A percentile compares a stretch with the other conserved stretches of the same genome.
phyloP scores from a whole-genome alignment of 2,888 invertebrate genomes.

The Tipula unca region DNA sequence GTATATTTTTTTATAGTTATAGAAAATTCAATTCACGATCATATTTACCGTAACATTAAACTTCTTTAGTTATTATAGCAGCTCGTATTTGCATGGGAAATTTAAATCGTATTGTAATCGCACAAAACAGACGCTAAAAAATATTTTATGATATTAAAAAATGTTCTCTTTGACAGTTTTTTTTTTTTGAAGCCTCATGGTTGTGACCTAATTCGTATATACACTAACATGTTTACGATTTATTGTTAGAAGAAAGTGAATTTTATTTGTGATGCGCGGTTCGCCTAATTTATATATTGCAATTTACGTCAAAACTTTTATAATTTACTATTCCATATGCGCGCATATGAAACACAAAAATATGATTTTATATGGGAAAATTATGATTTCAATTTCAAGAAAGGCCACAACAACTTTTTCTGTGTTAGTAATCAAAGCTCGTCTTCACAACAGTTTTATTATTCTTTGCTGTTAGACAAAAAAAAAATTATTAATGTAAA shows the following conservation, averaged over 20 bases:
- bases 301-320: no score
- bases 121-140: background rate
- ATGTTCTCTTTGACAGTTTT: background rate
- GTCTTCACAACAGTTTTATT: background rate
- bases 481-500: background rate
- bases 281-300: no score
- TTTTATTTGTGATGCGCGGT: background rate
- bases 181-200: background rate
- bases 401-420: background rate
- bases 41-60: background rate
- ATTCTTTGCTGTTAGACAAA: background rate
- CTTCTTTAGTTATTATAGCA: background rate
- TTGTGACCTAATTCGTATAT: background rate
- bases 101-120: background rate
- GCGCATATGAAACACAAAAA: background rate
- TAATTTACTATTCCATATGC: no score
- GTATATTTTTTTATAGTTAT: background rate
- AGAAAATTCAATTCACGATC: background rate
- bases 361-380: constrained; percentile 17
- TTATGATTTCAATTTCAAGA: constrained; percentile 14
- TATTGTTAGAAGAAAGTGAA: background rate
- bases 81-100: background rate
- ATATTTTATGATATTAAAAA: background rate
- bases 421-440: background rate
- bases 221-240: background rate